Percentiles rank a stretch among this genome's conserved stretches.
These are phyloP conservation scores for Boulengerochromis microlepis DNA, from an alignment of 2,113 vertebrate genomes.

Conservation along the genomic window DNA sequence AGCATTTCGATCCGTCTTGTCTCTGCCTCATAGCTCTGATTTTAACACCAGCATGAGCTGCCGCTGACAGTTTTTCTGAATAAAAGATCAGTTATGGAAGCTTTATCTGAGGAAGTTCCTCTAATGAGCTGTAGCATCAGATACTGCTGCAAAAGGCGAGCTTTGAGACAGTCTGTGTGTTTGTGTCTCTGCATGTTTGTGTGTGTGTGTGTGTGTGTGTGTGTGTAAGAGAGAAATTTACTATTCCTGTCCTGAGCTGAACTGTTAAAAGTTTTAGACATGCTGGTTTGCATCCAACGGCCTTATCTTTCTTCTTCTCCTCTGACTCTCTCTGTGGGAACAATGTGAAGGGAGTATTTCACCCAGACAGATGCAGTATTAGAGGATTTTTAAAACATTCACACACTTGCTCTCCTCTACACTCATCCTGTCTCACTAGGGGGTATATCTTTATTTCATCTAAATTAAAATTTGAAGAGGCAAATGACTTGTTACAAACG, in stretches of 20 bases:
- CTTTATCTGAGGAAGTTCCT: constrained; percentile 40
- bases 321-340: not conserved
- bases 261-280: constrained; percentile 5
- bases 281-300: not conserved
- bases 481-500: constrained; percentile 21
- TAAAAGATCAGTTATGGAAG: constrained; percentile 44
- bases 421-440: not conserved
- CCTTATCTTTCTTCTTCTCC: not conserved
- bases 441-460: constrained; percentile 52
- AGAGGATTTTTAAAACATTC: not conserved
- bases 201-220: not conserved
- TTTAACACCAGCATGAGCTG: constrained; percentile 1
- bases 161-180: not conserved
- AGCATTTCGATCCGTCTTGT: not conserved
- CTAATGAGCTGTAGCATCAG: constrained; percentile 48
- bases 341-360: constrained; percentile 20
- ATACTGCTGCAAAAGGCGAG: constrained; percentile 7
- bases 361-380: not conserved
- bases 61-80: constrained; percentile 35
- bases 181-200: not conserved
- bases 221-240: not conserved
- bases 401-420: not conserved
- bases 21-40: constrained; percentile 13
- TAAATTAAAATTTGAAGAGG: constrained; percentile 58
- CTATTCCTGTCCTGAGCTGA: constrained; percentile 19